phyloP scores from a whole-genome alignment of 2,888 invertebrate genomes.

The Homarus gammarus region DNA sequence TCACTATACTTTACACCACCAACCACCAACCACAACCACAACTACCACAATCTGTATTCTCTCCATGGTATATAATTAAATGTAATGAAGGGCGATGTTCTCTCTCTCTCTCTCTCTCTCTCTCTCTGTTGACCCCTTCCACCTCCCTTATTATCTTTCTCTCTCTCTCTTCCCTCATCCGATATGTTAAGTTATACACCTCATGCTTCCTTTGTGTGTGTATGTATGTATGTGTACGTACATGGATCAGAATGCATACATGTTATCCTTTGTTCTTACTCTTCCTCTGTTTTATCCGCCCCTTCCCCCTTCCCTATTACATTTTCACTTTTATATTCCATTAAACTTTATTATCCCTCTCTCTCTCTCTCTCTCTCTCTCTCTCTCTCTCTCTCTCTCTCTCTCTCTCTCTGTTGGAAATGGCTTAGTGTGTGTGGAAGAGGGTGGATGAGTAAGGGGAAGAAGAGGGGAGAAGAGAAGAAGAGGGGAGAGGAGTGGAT shows the following conservation, averaged over 20 bases:
- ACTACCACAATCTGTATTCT: no score
- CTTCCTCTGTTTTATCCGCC: not conserved
- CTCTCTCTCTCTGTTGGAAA: conserved; percentile 77
- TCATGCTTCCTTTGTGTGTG: not conserved
- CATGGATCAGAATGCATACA: conserved; percentile 45
- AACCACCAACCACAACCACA: no score
- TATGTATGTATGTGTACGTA: not conserved
- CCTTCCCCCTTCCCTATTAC: conserved; percentile 75
- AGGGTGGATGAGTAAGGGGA: conserved; percentile 27
- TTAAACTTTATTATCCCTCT: not conserved
- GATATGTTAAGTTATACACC: not conserved
- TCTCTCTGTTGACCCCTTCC: not conserved
- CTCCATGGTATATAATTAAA: no score
- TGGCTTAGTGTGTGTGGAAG: conserved; percentile 77
- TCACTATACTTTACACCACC: no score
- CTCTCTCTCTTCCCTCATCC: not conserved
- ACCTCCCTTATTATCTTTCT: not conserved
- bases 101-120: conserved; percentile 8
- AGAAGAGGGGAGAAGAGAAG: not conserved
- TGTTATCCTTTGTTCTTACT: conserved; percentile 78
- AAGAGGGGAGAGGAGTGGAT: not conserved
- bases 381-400: not conserved
- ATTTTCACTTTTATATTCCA: not conserved
- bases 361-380: not conserved
- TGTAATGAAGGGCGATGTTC: no score